A percentile compares a stretch with the other conserved stretches of the same genome.
phyloP scores from a whole-genome alignment of 1,140 invertebrate genomes.

The Pseudomyrmex concolor region DNA sequence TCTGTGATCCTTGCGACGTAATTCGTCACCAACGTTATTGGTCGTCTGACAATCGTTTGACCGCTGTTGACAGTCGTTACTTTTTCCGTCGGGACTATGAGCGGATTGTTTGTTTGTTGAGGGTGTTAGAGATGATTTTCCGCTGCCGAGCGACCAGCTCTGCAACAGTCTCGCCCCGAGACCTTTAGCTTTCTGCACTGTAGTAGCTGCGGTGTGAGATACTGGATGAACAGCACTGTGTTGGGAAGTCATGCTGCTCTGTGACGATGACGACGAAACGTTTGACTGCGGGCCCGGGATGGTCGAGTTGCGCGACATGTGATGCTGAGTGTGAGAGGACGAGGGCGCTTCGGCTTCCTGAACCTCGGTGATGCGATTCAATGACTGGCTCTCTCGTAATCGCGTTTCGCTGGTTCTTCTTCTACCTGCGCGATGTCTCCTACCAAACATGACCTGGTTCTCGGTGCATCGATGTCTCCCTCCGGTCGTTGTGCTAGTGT shows the following conservation, averaged over 20 bases:
- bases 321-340: slow-evolving; percentile 76
- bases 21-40: slow-evolving; percentile 53
- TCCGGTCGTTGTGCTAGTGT: slow-evolving; percentile 71
- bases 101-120: slow-evolving; percentile 19
- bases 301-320: slow-evolving; percentile 77
- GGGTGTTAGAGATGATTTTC: slow-evolving; percentile 54
- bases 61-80: slow-evolving; percentile 35
- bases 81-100: slow-evolving; percentile 45
- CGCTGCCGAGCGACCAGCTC: slow-evolving; percentile 77
- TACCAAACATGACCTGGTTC: slow-evolving; percentile 78
- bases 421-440: slow-evolving; percentile 85
- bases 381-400: slow-evolving; percentile 91
- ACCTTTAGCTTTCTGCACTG: slow-evolving; percentile 82
- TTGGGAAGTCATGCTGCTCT: slow-evolving; percentile 62
- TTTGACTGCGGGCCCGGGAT: slow-evolving; percentile 67
- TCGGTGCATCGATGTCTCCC: slow-evolving; percentile 80
- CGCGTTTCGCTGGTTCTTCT: slow-evolving; percentile 88
- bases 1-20: slow-evolving; percentile 53
- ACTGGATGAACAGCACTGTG: slow-evolving; percentile 55
- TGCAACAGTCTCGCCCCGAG: slow-evolving; percentile 84
- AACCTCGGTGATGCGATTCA: slow-evolving; percentile 93
- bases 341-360: slow-evolving; percentile 87
- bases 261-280: slow-evolving; percentile 69
- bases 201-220: slow-evolving; percentile 71
- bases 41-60: slow-evolving; percentile 47